phyloP scores from a whole-genome alignment of 2,797 vertebrate genomes.

The Pseudocheirus occidentalis region DNA sequence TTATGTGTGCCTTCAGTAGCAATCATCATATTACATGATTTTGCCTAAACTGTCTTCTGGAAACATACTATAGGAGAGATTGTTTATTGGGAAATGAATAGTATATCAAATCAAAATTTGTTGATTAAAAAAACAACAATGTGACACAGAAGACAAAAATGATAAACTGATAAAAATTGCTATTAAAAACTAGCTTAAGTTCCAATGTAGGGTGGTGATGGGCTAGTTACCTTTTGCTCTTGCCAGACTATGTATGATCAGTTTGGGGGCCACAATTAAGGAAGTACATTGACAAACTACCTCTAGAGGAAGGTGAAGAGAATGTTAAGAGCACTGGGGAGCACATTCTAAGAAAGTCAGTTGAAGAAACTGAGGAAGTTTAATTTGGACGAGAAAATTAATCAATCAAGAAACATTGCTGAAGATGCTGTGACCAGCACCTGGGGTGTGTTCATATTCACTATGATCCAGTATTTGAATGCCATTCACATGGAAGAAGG shows the following conservation, averaged over 20 bases:
- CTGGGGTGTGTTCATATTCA: not conserved
- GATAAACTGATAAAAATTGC: not conserved
- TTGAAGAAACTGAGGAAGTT: not conserved
- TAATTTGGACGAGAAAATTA: not conserved
- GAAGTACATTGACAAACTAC: not conserved
- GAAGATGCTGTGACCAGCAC: not conserved
- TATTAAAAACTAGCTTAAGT: not conserved
- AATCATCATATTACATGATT: too few relatives aligned
- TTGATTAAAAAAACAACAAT: too few relatives aligned
- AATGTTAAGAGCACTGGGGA: not conserved
- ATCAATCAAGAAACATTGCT: not conserved
- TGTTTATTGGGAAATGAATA: too few relatives aligned
- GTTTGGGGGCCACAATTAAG: not conserved
- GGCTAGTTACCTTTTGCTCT: not conserved
- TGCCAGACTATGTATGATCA: not conserved
- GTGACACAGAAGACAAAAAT: too few relatives aligned
- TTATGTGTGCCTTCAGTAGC: too few relatives aligned
- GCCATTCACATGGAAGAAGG: not conserved
- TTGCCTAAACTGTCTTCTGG: too few relatives aligned
- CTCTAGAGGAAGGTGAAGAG: not conserved
- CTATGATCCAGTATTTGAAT: not conserved
- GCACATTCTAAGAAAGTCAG: not conserved
- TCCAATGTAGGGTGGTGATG: not conserved
- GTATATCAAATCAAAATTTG: too few relatives aligned
- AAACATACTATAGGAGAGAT: too few relatives aligned